Evolutionary conservation across 2,113 vertebrate genomes (phyloP).

Genomic region (Psilopsiagon aymara): DNA sequence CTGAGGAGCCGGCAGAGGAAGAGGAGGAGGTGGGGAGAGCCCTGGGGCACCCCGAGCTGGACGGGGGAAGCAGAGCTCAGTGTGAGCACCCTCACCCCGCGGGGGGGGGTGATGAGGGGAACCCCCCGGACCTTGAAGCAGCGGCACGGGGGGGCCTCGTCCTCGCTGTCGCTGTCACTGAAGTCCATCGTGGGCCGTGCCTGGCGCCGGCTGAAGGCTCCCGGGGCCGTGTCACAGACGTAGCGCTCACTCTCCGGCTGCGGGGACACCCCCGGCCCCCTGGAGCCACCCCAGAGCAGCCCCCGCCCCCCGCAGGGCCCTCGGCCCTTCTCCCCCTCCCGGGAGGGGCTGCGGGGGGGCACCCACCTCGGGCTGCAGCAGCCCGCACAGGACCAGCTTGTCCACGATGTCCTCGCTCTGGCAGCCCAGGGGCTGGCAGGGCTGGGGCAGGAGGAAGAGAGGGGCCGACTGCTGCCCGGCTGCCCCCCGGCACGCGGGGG

Average conservation of each 20-base stretch:
- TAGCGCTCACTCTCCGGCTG: slow-evolving; percentile 22
- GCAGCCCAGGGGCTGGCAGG: slow-evolving; percentile 82
- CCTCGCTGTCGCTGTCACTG: slow-evolving; percentile 83
- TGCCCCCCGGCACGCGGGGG: too few relatives aligned
- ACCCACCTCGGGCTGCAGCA: too few relatives aligned
- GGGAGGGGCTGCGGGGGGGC: too few relatives aligned
- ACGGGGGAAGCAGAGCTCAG: fast-evolving
- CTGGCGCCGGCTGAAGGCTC: not conserved
- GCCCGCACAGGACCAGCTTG: slow-evolving; percentile 87
- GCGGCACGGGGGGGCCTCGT: slow-evolving; percentile 3
- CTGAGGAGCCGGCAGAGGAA: slow-evolving; percentile 89
- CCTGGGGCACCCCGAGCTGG: slow-evolving; percentile 82
- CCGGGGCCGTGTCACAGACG: slow-evolving; percentile 78
- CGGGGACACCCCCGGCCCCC: not conserved
- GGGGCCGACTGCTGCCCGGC: too few relatives aligned
- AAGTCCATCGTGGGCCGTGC: slow-evolving; percentile 73
- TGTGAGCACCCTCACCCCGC: fast-evolving
- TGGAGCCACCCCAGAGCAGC: too few relatives aligned
- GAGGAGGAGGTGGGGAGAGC: slow-evolving; percentile 82
- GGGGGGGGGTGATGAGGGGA: fast-evolving
- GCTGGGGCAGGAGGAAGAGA: too few relatives aligned
- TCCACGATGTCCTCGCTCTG: slow-evolving; percentile 85
- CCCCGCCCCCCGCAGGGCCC: fast-evolving
- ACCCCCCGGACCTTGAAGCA: slow-evolving; percentile 82
- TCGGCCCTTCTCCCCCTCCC: not conserved